A percentile compares a stretch with the other conserved stretches of the same genome.
Conservation (phyloP, 2,113 vertebrate genomes). For the Mesocricetus auratus region DNA sequence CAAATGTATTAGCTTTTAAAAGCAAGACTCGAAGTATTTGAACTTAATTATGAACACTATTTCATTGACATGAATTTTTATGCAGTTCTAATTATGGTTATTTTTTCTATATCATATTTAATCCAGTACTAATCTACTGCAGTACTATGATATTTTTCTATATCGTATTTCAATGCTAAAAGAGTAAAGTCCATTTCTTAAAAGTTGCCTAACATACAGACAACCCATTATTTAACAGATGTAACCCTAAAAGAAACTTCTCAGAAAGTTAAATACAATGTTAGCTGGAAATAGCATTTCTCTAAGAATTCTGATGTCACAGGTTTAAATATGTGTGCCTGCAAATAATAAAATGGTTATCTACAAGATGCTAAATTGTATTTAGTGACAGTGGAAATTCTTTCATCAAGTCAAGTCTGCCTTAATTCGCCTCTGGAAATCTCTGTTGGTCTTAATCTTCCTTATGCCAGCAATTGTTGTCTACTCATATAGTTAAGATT, state of each 20-base stretch:
- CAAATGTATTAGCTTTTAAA: constrained; percentile 10
- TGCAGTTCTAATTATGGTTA: neutral
- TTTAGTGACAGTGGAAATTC: constrained; percentile 11
- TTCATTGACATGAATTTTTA: constrained; percentile 13
- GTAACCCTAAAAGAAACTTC: neutral
- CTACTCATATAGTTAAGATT: neutral
- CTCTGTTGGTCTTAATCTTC: constrained; percentile 22
- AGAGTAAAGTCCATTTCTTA: neutral
- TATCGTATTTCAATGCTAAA: neutral
- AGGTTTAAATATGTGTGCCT: constrained; percentile 33
- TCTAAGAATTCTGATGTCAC: neutral
- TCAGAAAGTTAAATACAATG: neutral
- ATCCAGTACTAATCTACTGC: neutral
- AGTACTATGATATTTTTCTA: neutral
- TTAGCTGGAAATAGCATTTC: neutral
- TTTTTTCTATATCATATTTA: neutral
- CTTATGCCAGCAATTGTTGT: neutral
- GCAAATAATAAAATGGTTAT: constrained; percentile 21
- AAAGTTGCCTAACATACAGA: neutral
- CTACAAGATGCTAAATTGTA: neutral
- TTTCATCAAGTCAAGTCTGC: neutral
- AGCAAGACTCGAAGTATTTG: neutral
- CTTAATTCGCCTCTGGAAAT: constrained; percentile 6
- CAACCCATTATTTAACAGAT: neutral
- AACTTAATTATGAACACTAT: constrained; percentile 5